A percentile compares a stretch with the other conserved stretches of the same genome.
Conservation (phyloP, 2,797 vertebrate genomes). For the Melanogrammus aeglefinus region DNA sequence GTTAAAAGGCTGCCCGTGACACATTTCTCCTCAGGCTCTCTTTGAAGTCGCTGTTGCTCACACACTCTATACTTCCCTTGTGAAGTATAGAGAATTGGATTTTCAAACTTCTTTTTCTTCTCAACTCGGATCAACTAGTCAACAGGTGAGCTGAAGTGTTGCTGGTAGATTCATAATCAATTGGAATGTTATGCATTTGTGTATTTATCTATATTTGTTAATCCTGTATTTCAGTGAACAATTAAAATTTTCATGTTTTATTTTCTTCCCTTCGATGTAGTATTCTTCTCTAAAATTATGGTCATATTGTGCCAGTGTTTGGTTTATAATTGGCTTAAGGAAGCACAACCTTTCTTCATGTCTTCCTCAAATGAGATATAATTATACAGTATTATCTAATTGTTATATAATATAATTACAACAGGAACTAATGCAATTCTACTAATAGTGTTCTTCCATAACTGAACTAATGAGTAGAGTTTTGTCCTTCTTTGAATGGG, state of each 20-base stretch:
- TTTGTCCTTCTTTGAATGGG: not conserved
- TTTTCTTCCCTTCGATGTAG: not conserved
- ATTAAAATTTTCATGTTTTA: not conserved
- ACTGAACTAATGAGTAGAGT: not conserved
- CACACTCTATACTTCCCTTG: slow-evolving; percentile 2
- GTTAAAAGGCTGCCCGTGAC: slow-evolving; percentile 33
- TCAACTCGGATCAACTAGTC: not conserved
- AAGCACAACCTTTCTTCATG: not conserved
- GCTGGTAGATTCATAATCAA: not conserved
- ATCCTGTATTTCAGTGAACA: not conserved
- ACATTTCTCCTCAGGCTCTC: slow-evolving; percentile 21
- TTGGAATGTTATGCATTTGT: not conserved
- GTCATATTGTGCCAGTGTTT: not conserved
- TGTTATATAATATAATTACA: too few species aligned
- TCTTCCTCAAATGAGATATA: too few species aligned
- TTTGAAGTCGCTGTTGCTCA: not conserved
- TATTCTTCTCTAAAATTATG: not conserved
- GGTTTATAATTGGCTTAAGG: not conserved
- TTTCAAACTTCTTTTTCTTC: not conserved
- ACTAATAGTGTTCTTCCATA: not conserved
- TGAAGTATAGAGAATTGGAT: not conserved
- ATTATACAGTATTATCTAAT: too few species aligned
- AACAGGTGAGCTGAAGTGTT: slow-evolving; percentile 47
- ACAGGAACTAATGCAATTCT: too few species aligned
- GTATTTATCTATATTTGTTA: not conserved